A percentile compares a stretch with the other conserved stretches of the same genome.
Evolutionary conservation across 1,140 invertebrate genomes (phyloP).

Genomic region (Penaeus chinensis): DNA sequence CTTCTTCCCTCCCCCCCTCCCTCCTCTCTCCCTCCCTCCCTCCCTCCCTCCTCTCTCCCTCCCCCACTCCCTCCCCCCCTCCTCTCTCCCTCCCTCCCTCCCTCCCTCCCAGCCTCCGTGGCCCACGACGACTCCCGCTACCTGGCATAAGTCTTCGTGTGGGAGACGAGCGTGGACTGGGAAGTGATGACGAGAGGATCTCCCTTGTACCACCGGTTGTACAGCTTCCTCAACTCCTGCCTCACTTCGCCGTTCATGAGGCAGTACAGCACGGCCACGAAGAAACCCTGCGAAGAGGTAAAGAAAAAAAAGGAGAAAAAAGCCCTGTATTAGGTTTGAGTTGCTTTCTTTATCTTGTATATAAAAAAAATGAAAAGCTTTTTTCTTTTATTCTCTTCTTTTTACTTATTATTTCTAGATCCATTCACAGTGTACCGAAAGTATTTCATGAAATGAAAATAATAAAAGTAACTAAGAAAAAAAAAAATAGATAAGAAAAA

Average conservation of each 20-base stretch:
- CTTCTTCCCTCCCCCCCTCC: no score
- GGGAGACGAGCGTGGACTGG: slow-evolving; percentile 51
- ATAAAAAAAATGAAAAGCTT: background rate
- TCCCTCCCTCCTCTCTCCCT: no score
- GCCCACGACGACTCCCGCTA: background rate
- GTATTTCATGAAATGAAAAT: no score
- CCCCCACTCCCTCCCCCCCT: background rate
- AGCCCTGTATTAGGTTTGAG: background rate
- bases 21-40: no score
- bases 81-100: background rate
- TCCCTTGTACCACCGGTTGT: slow-evolving; percentile 65
- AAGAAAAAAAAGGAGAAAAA: background rate
- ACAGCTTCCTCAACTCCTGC: slow-evolving; percentile 69
- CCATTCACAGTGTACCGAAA: background rate
- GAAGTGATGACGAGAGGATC: slow-evolving; percentile 43
- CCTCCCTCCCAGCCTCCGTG: background rate
- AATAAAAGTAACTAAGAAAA: no score
- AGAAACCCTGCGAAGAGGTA: slow-evolving; percentile 73
- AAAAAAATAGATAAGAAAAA: no score
- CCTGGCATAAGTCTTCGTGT: slow-evolving; percentile 57
- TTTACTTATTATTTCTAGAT: background rate
- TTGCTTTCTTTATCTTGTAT: background rate
- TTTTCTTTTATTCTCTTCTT: background rate
- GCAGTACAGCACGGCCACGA: slow-evolving; percentile 78
- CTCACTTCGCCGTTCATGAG: slow-evolving; percentile 78